Conservation (phyloP, 2,113 vertebrate species). For the Haplochromis vanheusdeni region DNA sequence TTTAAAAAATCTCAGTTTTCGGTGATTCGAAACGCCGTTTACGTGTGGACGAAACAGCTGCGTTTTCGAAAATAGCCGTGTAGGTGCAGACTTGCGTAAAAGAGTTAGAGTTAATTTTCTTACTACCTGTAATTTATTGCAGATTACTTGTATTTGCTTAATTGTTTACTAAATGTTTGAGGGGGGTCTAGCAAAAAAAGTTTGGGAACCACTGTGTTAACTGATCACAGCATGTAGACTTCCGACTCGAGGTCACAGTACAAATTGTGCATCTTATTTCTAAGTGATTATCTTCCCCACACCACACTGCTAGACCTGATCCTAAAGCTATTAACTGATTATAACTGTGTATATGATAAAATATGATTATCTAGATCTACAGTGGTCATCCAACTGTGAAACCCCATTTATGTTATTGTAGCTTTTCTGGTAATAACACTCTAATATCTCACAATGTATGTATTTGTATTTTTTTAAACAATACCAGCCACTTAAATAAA, state of each 20-base stretch:
- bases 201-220: fast-evolving
- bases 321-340: neutral
- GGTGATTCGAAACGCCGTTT: fast-evolving
- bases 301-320: neutral
- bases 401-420: neutral
- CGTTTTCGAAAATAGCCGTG: fast-evolving
- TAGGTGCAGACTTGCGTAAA: neutral
- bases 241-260: neutral
- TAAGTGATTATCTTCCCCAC: neutral
- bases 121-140: neutral
- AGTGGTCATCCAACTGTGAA: neutral
- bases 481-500: neutral
- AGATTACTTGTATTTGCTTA: fast-evolving
- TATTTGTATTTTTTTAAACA: neutral
- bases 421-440: neutral
- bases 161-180: neutral
- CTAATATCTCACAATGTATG: neutral
- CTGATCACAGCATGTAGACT: neutral
- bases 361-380: neutral
- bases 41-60: neutral
- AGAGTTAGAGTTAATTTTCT: neutral
- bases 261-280: neutral
- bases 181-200: neutral
- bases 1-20: fast-evolving
- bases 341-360: neutral